Percentiles rank a stretch among this genome's conserved stretches.
Evolutionary conservation across 2,797 vertebrate species (phyloP).

Genomic region (Tauraco hartlaubi): DNA sequence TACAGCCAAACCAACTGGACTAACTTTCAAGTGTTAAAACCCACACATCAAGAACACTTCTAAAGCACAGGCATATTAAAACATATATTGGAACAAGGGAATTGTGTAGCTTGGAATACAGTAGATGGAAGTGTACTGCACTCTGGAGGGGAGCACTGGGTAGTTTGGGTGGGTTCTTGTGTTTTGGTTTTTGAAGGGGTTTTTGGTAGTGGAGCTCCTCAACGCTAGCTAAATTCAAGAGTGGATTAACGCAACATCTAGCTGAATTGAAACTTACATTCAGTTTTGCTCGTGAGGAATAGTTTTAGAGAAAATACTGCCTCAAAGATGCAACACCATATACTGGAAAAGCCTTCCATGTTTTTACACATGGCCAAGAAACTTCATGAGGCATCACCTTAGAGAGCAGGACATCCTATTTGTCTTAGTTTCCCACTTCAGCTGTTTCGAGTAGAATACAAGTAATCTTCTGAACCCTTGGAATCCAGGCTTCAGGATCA

Average conservation of each 20-base stretch:
- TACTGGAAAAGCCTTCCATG: neutral
- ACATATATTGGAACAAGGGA: neutral
- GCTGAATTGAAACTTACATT: neutral
- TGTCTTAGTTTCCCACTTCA: neutral
- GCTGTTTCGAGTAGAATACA: neutral
- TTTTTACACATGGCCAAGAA: neutral
- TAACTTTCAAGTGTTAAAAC: neutral
- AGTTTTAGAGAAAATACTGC: neutral
- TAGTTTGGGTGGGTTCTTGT: neutral
- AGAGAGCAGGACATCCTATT: neutral
- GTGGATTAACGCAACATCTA: neutral
- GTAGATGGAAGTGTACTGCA: rapidly evolving
- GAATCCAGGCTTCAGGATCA: neutral
- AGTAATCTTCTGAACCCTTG: neutral
- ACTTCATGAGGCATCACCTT: neutral
- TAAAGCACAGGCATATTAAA: neutral
- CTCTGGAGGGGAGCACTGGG: rapidly evolving
- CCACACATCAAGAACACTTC: neutral
- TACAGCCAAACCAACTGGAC: neutral
- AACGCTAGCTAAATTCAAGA: neutral
- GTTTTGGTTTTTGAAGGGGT: neutral
- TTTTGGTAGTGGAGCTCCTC: neutral
- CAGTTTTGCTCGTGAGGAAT: neutral
- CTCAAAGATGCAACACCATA: neutral
- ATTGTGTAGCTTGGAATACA: neutral